A percentile compares a stretch with the other conserved stretches of the same genome.
phyloP scores from a whole-genome alignment of 2,113 vertebrate species.

The Gasterosteus aculeatus region DNA sequence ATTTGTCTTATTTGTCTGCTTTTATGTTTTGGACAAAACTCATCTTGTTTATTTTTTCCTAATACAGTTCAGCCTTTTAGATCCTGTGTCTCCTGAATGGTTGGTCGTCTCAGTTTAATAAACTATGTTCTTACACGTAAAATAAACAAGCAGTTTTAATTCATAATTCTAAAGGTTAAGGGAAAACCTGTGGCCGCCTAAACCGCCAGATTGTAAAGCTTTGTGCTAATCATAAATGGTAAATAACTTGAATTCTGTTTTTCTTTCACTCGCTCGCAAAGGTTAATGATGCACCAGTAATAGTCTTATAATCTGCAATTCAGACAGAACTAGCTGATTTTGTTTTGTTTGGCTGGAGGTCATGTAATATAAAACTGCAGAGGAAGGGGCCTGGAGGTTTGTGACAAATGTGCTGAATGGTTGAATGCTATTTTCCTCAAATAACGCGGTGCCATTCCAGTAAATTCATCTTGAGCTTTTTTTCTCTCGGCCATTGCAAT shows the following conservation, averaged over 20 bases:
- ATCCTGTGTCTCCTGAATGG: neutral
- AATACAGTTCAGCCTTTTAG: neutral
- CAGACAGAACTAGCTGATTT: neutral
- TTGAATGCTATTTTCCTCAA: slow-evolving; percentile 33
- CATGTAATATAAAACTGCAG: neutral
- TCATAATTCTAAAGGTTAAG: neutral
- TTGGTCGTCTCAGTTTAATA: neutral
- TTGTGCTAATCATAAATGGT: neutral
- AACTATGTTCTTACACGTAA: neutral
- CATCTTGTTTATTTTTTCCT: neutral
- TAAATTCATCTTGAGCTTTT: slow-evolving; percentile 35
- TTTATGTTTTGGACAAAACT: neutral
- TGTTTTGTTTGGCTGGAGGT: neutral
- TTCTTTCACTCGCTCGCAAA: neutral
- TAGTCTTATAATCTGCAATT: neutral
- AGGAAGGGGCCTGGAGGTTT: neutral
- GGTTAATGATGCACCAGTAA: neutral
- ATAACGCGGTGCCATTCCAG: slow-evolving; percentile 37
- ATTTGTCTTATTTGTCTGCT: neutral
- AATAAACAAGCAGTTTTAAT: neutral
- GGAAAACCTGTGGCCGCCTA: neutral
- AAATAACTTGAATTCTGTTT: neutral
- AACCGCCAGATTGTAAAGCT: neutral
- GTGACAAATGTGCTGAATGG: slow-evolving; percentile 37
- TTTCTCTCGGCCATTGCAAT: slow-evolving; percentile 40